phyloP scores from a whole-genome alignment of 2,888 invertebrate genomes.

The Thecocarcelia acutangulata region DNA sequence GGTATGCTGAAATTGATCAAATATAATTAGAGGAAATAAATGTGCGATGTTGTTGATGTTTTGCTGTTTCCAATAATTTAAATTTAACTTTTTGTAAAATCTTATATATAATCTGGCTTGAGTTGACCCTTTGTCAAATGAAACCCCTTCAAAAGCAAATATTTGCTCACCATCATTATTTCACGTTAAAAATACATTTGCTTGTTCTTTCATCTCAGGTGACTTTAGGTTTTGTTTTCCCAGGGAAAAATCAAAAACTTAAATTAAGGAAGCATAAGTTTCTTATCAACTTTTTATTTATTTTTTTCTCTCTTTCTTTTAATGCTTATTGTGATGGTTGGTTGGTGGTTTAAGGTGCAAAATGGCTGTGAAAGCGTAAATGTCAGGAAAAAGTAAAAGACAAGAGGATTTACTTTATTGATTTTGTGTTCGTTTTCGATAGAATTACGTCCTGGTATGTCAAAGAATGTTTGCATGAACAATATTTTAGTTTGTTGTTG shows the following conservation, averaged over 20 bases:
- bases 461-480: conserved; percentile 2
- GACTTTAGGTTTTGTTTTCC: neutral
- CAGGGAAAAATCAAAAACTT: neutral
- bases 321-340: conserved; percentile 11
- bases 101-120: no score
- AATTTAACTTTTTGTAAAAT: no score
- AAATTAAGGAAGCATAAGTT: neutral
- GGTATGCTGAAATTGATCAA: no score
- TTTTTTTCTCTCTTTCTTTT: conserved; percentile 9
- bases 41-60: no score
- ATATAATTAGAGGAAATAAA: no score
- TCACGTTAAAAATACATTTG: no score
- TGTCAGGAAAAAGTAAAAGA: neutral
- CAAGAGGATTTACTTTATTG: conserved; percentile 38
- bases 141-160: no score
- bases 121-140: no score
- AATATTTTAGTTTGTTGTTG: conserved; percentile 5
- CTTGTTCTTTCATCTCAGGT: neutral
- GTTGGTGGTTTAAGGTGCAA: conserved; percentile 6
- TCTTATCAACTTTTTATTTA: conserved; percentile 15
- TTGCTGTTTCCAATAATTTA: no score
- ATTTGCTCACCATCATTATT: no score
- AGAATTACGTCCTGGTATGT: conserved; percentile 26
- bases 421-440: conserved; percentile 47
- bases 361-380: neutral